phyloP scores from a whole-genome alignment of 2,113 vertebrate species.

The Glaucomys volans region DNA sequence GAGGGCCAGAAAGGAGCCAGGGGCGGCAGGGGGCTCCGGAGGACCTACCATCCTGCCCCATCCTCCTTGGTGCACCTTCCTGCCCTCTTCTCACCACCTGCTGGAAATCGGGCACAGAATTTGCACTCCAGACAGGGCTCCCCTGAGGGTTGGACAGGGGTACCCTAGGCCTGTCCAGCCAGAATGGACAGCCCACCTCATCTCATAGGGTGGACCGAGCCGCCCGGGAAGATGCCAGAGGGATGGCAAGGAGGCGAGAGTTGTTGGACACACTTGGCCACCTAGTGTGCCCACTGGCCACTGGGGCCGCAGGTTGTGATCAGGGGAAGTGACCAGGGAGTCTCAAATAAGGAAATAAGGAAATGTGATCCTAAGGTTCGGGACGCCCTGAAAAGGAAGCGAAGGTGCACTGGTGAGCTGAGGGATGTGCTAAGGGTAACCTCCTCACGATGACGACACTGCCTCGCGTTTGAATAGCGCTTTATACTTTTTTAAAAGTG shows the following conservation, averaged over 20 bases:
- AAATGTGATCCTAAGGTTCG: not conserved
- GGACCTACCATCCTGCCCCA: not conserved
- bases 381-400: not conserved
- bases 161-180: not conserved
- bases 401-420: not conserved
- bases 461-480: conserved; percentile 73
- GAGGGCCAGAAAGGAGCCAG: not conserved
- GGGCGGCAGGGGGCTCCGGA: not conserved
- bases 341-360: not conserved
- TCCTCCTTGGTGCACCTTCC: not conserved
- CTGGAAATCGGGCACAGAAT: conserved; percentile 57
- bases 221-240: not conserved
- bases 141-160: not conserved
- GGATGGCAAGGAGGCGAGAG: not conserved
- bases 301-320: not conserved
- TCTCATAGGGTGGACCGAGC: conserved; percentile 15
- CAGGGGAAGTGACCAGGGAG: conserved; percentile 2
- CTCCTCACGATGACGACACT: conserved; percentile 60
- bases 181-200: conserved; percentile 16
- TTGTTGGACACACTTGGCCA: not conserved
- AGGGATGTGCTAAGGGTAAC: conserved; percentile 59
- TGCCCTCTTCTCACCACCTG: conserved; percentile 43
- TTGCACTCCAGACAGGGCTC: conserved; percentile 66
- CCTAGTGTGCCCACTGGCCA: not conserved
- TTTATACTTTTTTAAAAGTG: conserved; percentile 78